Evolutionary conservation across 2,797 vertebrate species (phyloP).

Genomic region (Morelia viridis): DNA sequence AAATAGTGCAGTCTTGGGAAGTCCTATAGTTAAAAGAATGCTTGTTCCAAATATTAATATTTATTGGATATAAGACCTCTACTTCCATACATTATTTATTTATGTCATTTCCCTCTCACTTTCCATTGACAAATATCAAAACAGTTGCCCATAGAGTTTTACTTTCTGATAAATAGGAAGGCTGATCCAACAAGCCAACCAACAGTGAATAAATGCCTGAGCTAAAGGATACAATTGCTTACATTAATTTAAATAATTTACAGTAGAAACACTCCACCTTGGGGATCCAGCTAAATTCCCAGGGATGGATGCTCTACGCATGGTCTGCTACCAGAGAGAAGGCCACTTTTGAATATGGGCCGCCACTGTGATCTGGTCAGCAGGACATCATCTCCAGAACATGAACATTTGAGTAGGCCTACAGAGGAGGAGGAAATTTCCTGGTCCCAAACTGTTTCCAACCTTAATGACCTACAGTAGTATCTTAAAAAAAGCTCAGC

Average conservation of each 20-base stretch:
- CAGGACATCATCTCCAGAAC: not conserved
- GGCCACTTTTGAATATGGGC: not conserved
- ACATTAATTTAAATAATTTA: not conserved
- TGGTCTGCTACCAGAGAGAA: not conserved
- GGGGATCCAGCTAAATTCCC: too few species aligned
- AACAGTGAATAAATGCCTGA: not conserved
- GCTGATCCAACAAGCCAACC: not conserved
- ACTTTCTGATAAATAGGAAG: not conserved
- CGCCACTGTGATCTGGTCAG: not conserved
- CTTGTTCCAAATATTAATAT: not conserved
- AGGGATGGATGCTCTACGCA: not conserved
- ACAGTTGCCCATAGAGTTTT: not conserved
- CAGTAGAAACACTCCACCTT: not conserved
- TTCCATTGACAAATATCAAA: not conserved
- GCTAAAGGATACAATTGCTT: not conserved
- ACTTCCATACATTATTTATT: not conserved
- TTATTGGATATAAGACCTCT: not conserved
- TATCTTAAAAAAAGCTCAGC: too few species aligned
- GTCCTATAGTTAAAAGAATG: not conserved
- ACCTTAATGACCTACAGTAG: too few species aligned
- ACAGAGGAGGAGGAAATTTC: too few species aligned
- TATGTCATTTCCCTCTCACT: not conserved
- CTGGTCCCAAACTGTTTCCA: too few species aligned
- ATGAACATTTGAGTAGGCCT: not conserved
- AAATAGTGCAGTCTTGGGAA: not conserved